These are phyloP conservation scores for Mesoligia furuncula DNA, from an alignment of 2,888 invertebrate genomes.

Conservation along the genomic window DNA sequence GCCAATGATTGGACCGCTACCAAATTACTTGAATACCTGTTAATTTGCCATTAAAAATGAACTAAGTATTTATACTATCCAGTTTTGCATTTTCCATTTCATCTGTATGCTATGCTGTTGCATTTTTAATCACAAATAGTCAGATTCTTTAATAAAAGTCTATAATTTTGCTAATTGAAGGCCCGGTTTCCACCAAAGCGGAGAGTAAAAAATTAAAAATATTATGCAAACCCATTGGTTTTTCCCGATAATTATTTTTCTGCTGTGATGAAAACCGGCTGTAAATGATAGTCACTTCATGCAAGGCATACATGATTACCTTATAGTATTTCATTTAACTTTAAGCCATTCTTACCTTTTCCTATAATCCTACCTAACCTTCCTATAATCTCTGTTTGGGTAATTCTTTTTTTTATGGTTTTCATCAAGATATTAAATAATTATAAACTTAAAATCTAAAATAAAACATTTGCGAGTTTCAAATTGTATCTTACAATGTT, in stretches of 20 bases:
- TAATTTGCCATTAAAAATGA: no score
- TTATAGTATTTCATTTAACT: neutral
- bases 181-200: neutral
- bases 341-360: neutral
- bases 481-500: neutral
- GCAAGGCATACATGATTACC: neutral
- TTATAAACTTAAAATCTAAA: neutral
- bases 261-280: neutral
- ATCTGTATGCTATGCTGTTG: neutral
- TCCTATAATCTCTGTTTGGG: neutral
- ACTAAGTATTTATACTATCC: neutral
- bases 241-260: neutral
- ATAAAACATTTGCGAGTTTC: neutral
- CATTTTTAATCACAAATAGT: neutral
- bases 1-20: neutral
- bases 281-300: neutral
- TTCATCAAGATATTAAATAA: neutral
- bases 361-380: neutral
- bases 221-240: neutral
- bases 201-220: no score
- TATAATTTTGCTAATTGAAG: neutral
- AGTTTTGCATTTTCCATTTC: conserved; percentile 1
- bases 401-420: neutral
- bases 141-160: neutral
- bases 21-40: neutral